Percentiles rank a stretch among this genome's conserved stretches.
Evolutionary conservation across 1,140 invertebrate species (phyloP).

Genomic region (Drosophila sulfurigaster): DNA sequence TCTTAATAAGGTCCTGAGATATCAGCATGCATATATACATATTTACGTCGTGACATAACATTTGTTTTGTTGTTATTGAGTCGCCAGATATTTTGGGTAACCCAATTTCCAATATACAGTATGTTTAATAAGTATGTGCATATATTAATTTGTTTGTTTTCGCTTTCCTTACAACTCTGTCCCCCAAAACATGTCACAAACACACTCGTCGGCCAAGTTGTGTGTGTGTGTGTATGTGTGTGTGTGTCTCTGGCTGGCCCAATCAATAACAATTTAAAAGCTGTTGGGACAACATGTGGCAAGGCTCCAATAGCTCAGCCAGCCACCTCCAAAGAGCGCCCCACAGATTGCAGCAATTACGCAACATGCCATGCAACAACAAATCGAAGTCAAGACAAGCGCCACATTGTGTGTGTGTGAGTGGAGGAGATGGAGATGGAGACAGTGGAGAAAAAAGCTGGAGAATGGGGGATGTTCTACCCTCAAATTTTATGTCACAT

Average conservation of each 20-base stretch:
- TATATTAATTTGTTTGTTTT: slow-evolving; percentile 77
- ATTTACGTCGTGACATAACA: slow-evolving; percentile 16
- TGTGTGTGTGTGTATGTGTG: neutral
- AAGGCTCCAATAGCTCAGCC: slow-evolving; percentile 32
- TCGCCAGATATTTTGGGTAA: slow-evolving; percentile 56
- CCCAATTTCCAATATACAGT: slow-evolving; percentile 59
- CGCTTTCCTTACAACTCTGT: slow-evolving; percentile 37
- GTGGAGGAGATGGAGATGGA: neutral
- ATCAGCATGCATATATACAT: neutral
- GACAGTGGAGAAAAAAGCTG: slow-evolving; percentile 5
- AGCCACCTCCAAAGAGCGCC: slow-evolving; percentile 44
- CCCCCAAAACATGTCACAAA: slow-evolving; percentile 60
- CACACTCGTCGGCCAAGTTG: slow-evolving; percentile 30
- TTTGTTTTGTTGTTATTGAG: slow-evolving; percentile 52
- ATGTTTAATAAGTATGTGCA: slow-evolving; percentile 35
- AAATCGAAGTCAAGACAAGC: slow-evolving; percentile 56
- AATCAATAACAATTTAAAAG: slow-evolving; percentile 83
- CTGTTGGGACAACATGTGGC: slow-evolving; percentile 78
- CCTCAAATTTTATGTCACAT: slow-evolving; percentile 76
- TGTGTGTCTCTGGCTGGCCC: slow-evolving; percentile 37
- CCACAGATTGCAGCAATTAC: slow-evolving; percentile 79
- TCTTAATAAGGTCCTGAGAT: slow-evolving; percentile 11
- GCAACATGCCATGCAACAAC: slow-evolving; percentile 70
- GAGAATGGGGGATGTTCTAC: slow-evolving; percentile 39
- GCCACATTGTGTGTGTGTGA: slow-evolving; percentile 59